A percentile compares a stretch with the other conserved stretches of the same genome.
These are phyloP conservation scores for Nothocercus nigrocapillus DNA, from an alignment of 2,113 vertebrate genomes.

Conservation along the genomic window DNA sequence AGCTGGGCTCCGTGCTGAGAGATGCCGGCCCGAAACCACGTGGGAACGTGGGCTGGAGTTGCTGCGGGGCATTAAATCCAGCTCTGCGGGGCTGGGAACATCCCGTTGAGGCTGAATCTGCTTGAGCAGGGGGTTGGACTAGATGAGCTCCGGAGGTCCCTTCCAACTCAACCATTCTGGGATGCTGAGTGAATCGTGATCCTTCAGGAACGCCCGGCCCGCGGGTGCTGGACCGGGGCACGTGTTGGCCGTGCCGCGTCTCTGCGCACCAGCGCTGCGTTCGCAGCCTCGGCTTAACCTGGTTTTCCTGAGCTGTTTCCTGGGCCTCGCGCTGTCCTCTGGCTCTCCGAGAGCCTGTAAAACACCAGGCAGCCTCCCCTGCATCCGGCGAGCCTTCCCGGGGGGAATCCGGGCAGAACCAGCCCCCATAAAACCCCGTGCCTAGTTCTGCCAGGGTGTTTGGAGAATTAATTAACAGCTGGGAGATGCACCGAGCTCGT, in stretches of 20 bases:
- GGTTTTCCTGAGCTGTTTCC: neutral
- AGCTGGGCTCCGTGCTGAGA: neutral
- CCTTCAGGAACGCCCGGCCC: neutral
- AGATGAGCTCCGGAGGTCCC: no score
- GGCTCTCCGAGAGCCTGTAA: neutral
- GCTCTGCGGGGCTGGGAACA: fast-evolving
- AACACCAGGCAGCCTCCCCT: neutral
- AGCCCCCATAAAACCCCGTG: neutral
- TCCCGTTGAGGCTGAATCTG: neutral
- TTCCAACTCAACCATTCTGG: no score
- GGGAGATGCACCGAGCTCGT: neutral
- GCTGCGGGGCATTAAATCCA: neutral
- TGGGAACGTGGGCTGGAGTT: neutral
- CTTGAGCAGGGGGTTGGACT: no score
- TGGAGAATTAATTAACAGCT: constrained; percentile 57
- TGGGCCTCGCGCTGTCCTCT: fast-evolving
- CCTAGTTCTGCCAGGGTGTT: neutral
- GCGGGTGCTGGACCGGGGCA: neutral
- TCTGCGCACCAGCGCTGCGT: neutral
- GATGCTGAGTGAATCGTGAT: no score
- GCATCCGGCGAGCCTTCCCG: constrained; percentile 8
- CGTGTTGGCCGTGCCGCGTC: fast-evolving
- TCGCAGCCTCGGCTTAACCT: fast-evolving
- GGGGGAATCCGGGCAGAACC: neutral
- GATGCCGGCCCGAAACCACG: fast-evolving